Base-by-base conservation (phyloP, 2,797 vertebrate genomes). In the Anguilla anguilla region DNA sequence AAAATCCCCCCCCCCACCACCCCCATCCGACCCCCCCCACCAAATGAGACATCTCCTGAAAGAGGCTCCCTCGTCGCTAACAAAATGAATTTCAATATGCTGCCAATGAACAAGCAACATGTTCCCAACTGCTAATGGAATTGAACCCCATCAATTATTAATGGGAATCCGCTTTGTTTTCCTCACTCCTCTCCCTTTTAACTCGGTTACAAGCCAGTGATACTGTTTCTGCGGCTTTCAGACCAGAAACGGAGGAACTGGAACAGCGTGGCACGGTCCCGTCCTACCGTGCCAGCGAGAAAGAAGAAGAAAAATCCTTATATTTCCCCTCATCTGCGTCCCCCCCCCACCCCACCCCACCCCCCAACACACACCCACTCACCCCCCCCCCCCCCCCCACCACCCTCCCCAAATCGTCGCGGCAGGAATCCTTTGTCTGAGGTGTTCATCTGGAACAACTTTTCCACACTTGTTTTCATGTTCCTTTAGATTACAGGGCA, bases 401-500 rank as follows among this genome's bases (percentile, higher is more conserved):
- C 93, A 87, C 92, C 92, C 89, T 94, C 93, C 94, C 94, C 94
- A 96, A 96, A 92, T 96, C 97, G 96, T 96, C 95, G 92, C 96
- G 95, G 96, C 96, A 95, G 97, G 97, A 97, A 97, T 96, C 96
- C 96, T 98, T 98, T 98, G 98, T 99, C 95, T 96, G 97, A 98
- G 98, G 97, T 98, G 97, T 97, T 99, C 97, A 98, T 99, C 98
- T 99, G 98, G 97, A 99, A 98, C 98, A 99, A 98, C 97, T 99
- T 98, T 98, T 97, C 97, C 98, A 97, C 98, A 98, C 98, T 99
- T 98, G 98, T 99, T 98, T 99, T 98, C 97, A 96, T 99, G 98
- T 99, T 99, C 97, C 96, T 97, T 97, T 97, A 98, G 98, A 99
- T 99, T 98, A 98, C 97, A 98, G 98, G 98, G 97, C 97, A 98